These are phyloP conservation scores for Drosophila pachea DNA, from an alignment of 1,140 invertebrate species.

Conservation along the genomic window DNA sequence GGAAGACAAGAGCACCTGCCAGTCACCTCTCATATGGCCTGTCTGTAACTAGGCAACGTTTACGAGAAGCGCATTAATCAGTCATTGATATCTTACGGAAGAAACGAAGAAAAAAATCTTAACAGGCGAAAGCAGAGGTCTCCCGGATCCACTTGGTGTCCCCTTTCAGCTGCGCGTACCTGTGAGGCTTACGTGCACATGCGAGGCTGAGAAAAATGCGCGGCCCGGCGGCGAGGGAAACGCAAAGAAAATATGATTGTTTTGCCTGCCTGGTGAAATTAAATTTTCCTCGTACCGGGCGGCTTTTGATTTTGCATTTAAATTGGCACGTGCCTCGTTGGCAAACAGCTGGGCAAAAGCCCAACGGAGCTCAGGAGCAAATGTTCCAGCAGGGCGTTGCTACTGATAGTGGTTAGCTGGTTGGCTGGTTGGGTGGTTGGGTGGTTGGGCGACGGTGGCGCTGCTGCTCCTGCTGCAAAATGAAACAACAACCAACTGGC, in stretches of 20 bases:
- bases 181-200: conserved; percentile 22
- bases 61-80: conserved; percentile 53
- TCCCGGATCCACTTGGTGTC: not conserved
- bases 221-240: conserved; percentile 1
- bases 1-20: not conserved
- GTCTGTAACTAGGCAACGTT: conserved; percentile 16
- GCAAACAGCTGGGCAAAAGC: conserved; percentile 42
- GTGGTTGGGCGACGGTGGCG: conserved; percentile 3
- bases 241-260: conserved; percentile 65
- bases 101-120: conserved; percentile 43
- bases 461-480: conserved; percentile 24
- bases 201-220: conserved; percentile 7
- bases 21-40: not conserved
- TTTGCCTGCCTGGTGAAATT: conserved; percentile 66
- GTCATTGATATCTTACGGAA: conserved; percentile 60
- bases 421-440: not conserved
- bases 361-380: conserved; percentile 13
- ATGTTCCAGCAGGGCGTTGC: not conserved
- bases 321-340: conserved; percentile 67
- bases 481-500: conserved; percentile 39
- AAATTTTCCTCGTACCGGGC: conserved; percentile 55
- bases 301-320: conserved; percentile 72
- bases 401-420: not conserved
- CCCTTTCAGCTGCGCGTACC: not conserved
- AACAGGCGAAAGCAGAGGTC: conserved; percentile 35